Evolutionary conservation across 2,113 vertebrate species (phyloP).

Genomic region (Colaptes auratus): DNA sequence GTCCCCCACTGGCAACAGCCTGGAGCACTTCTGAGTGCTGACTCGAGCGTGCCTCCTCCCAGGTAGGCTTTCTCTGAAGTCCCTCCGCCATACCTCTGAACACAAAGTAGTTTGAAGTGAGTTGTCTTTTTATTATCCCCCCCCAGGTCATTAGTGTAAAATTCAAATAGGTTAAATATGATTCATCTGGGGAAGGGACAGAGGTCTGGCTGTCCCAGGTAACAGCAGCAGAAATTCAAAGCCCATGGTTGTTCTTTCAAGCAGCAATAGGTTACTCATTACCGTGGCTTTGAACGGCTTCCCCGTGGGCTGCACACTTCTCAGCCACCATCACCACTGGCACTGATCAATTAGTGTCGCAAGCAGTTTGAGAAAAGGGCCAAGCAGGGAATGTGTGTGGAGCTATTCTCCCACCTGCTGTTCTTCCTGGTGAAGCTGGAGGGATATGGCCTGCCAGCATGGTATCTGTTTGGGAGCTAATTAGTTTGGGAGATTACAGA

Average conservation of each 20-base stretch:
- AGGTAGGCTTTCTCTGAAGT: background rate
- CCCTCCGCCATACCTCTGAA: background rate
- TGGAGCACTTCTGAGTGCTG: constrained; percentile 20
- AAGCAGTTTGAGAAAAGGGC: constrained; percentile 2
- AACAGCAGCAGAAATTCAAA: constrained; percentile 33
- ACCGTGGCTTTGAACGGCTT: constrained; percentile 49
- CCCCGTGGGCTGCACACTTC: background rate
- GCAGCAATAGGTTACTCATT: constrained; percentile 56
- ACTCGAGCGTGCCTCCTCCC: background rate
- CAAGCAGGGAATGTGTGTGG: background rate
- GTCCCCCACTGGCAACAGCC: background rate
- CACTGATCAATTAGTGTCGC: constrained; percentile 55
- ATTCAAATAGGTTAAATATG: constrained; percentile 39
- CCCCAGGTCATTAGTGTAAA: background rate
- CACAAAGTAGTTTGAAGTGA: background rate
- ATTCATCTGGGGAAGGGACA: constrained; percentile 33
- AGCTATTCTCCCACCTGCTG: constrained; percentile 54
- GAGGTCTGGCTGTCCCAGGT: constrained; percentile 39
- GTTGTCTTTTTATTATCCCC: background rate
- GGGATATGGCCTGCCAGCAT: background rate
- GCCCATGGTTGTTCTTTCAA: background rate
- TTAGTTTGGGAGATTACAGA: constrained; percentile 54
- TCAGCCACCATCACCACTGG: constrained; percentile 32
- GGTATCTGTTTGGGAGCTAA: constrained; percentile 40
- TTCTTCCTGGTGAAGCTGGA: constrained; percentile 35